A percentile compares a stretch with the other conserved stretches of the same genome.
These are phyloP conservation scores for Lobophora halterata DNA, from an alignment of 2,888 invertebrate species.

Conservation along the genomic window DNA sequence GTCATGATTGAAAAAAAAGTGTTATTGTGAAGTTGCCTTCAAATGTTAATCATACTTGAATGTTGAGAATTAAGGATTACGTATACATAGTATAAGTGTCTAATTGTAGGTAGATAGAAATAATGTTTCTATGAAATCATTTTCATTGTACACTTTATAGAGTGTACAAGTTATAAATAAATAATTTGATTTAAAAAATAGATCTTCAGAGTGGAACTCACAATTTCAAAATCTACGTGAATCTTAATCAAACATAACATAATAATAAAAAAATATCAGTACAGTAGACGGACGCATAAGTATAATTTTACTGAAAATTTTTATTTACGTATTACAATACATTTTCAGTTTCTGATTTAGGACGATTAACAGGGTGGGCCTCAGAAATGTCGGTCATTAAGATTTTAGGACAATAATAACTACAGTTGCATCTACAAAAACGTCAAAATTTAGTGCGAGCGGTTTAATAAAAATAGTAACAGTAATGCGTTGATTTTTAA, in stretches of 20 bases:
- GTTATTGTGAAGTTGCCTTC: slow-evolving; percentile 27
- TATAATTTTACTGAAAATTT: no score
- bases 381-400: slow-evolving; percentile 56
- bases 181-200: slow-evolving; percentile 15
- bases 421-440: slow-evolving; percentile 46
- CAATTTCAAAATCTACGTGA: no score
- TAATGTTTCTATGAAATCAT: slow-evolving; percentile 21
- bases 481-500: no score
- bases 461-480: slow-evolving; percentile 15
- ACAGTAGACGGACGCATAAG: no score
- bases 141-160: slow-evolving; percentile 23
- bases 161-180: slow-evolving; percentile 10
- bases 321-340: no score
- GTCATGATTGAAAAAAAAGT: slow-evolving; percentile 8
- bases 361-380: slow-evolving; percentile 72
- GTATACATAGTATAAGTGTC: slow-evolving; percentile 14
- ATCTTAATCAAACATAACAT: no score
- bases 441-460: slow-evolving; percentile 36
- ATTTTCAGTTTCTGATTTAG: no score
- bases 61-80: slow-evolving; percentile 11
- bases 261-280: no score
- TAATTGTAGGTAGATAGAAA: no score
- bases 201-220: slow-evolving; percentile 18
- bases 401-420: slow-evolving; percentile 77
- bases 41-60: slow-evolving; percentile 18